Evolutionary conservation across 2,113 vertebrate species (phyloP), one percentile per base, ranked within the genome.

Genomic region (Aspiorhynchus laticeps): DNA sequence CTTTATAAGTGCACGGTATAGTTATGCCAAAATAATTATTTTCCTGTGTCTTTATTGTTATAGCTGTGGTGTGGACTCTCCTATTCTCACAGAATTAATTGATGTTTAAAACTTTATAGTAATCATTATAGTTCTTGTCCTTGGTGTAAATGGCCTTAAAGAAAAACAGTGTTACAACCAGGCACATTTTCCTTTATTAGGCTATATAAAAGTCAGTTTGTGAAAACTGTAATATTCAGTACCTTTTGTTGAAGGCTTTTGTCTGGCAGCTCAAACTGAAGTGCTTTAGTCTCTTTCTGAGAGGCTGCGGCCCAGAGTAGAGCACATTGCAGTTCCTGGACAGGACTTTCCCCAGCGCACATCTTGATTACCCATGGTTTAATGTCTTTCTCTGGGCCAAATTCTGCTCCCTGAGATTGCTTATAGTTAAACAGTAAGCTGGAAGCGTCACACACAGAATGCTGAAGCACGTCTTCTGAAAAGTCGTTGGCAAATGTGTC

Each of bases 261-360:
- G 79, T 91, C 86, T 26, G 69, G 43, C 1, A 87, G 24, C 2
- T 77, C 41, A 7, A 91, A 85, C 9, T 83, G 53, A 73, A 92
- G 56, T 2, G 36, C 48, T 14, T 65, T 65, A 56, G 19, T 63
- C 48, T 78, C 83, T 46, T 48, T 36, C 11, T 80, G 86, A 41
- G 91, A 92, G 3, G 87, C 88, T 53, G 87, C 87, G 17, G 85
- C 89, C 91, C 91, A 92, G 14, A 90, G 85, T 46, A 92, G 79
- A 41, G 83, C 43, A 51, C 86, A 91, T 63, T 90, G 87, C 41
- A 92, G 83, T 65, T 88, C 85, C 59, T 88, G 80, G 48, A 78
- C 33, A 31, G 78, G 48, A 19, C 84, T 53, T 79, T 85, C 41
- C n/a, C 85, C 53, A 86, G 51, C 24, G 71, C 73, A 1, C 41